Percentiles rank a stretch among this genome's conserved stretches.
Evolutionary conservation across 2,797 vertebrate species (phyloP).

Genomic region (Acestrorhynchus altus): DNA sequence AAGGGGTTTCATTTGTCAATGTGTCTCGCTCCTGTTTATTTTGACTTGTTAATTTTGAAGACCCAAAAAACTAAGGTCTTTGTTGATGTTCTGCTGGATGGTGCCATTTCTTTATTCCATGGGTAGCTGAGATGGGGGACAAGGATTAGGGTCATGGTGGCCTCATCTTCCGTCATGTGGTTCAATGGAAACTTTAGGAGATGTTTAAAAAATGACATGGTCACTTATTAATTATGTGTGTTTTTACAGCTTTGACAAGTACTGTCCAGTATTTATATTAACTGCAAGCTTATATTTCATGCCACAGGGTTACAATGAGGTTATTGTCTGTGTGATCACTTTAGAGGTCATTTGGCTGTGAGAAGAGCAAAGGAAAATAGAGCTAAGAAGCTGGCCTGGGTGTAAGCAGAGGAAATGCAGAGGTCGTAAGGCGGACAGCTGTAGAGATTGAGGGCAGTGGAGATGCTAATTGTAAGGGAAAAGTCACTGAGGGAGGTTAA

Average conservation of each 20-base stretch:
- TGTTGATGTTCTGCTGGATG: slow-evolving; percentile 12
- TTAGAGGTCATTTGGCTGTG: background rate
- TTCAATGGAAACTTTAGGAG: background rate
- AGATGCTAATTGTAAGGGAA: background rate
- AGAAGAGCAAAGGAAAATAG: background rate
- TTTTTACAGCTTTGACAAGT: background rate
- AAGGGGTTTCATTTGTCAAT: slow-evolving; percentile 21
- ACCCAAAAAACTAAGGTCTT: slow-evolving; percentile 7
- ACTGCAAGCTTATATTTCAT: background rate
- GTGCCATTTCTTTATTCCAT: background rate
- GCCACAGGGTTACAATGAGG: background rate
- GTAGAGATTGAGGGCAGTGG: background rate
- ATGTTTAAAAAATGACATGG: background rate
- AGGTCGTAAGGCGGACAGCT: background rate
- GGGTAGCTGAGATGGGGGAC: background rate
- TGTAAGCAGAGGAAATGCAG: slow-evolving; percentile 2
- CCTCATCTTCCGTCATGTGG: slow-evolving; percentile 11
- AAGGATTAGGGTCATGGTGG: background rate
- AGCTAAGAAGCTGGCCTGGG: background rate
- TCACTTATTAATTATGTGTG: background rate
- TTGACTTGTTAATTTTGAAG: slow-evolving; percentile 24
- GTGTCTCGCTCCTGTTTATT: slow-evolving; percentile 29
- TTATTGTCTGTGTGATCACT: background rate
- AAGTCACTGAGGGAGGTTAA: background rate
- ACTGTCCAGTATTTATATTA: background rate